These are phyloP conservation scores for Sebastes goodei DNA, from an alignment of 2,797 vertebrate genomes.

Conservation along the genomic window DNA sequence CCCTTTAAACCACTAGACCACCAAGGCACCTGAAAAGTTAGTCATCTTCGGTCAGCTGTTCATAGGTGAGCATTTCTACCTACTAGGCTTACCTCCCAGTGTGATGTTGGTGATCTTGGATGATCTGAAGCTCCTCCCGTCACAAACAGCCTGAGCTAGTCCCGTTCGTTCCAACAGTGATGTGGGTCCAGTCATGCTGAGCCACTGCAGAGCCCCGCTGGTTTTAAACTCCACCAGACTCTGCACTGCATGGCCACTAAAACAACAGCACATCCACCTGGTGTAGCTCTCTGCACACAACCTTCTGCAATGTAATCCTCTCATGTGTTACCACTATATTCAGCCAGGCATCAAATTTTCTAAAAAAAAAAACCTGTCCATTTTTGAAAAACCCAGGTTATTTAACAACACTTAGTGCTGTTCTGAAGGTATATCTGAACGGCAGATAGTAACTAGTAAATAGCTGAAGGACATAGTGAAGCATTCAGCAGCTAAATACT, in stretches of 20 bases:
- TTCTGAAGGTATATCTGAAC: not conserved
- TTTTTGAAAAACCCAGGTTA: not conserved
- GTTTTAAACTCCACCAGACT: conserved; percentile 81
- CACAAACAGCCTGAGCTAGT: conserved; percentile 57
- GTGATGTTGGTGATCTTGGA: conserved; percentile 80
- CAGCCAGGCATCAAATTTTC: not conserved
- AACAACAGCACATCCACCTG: not conserved
- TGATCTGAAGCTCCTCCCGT: conserved; percentile 69
- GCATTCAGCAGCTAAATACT: not conserved
- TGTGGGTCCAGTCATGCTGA: conserved; percentile 36
- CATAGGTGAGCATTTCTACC: no score
- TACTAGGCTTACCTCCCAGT: conserved; percentile 75
- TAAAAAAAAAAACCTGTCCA: not conserved
- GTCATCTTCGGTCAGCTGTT: not conserved
- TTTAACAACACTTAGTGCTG: not conserved
- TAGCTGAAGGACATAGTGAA: not conserved
- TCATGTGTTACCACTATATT: not conserved
- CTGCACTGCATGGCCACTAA: conserved; percentile 81
- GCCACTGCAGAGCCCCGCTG: conserved; percentile 69
- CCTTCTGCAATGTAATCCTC: not conserved
- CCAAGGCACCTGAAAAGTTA: not conserved
- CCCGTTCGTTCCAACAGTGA: conserved; percentile 78
- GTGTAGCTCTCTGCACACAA: not conserved
- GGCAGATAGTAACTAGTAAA: not conserved
- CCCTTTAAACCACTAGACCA: no score